These are phyloP conservation scores for Dastarcus helophoroides DNA, from an alignment of 2,888 invertebrate genomes.

Conservation along the genomic window DNA sequence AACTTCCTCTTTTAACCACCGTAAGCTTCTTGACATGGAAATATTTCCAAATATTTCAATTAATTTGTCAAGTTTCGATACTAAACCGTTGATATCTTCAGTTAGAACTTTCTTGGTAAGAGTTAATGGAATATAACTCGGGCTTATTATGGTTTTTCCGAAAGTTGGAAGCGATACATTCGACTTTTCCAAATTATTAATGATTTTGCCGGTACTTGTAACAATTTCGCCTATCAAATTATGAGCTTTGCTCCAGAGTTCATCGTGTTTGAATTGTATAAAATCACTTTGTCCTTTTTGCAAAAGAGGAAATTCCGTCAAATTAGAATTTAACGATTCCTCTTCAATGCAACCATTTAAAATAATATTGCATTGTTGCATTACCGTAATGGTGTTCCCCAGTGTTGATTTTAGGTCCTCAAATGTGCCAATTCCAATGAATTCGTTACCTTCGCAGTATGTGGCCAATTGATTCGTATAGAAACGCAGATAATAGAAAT, in stretches of 20 bases:
- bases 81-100: no score
- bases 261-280: slow-evolving; percentile 25
- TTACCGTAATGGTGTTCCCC: slow-evolving; percentile 41
- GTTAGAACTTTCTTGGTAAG: no score
- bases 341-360: slow-evolving; percentile 50
- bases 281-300: slow-evolving; percentile 20
- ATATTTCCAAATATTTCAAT: no score
- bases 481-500: slow-evolving; percentile 45
- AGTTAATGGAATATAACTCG: no score
- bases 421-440: slow-evolving; percentile 28
- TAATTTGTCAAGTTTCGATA: no score
- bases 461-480: slow-evolving; percentile 36
- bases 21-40: no score
- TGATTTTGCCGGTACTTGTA: no score
- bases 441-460: slow-evolving; percentile 23
- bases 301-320: slow-evolving; percentile 23
- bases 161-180: no score
- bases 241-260: slow-evolving; percentile 22
- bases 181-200: no score
- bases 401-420: slow-evolving; percentile 40
- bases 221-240: slow-evolving; percentile 18
- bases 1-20: no score
- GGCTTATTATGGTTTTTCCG: no score
- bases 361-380: slow-evolving; percentile 58
- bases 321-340: slow-evolving; percentile 21